phyloP scores from a whole-genome alignment of 2,113 vertebrate species.

The Noctilio leporinus region DNA sequence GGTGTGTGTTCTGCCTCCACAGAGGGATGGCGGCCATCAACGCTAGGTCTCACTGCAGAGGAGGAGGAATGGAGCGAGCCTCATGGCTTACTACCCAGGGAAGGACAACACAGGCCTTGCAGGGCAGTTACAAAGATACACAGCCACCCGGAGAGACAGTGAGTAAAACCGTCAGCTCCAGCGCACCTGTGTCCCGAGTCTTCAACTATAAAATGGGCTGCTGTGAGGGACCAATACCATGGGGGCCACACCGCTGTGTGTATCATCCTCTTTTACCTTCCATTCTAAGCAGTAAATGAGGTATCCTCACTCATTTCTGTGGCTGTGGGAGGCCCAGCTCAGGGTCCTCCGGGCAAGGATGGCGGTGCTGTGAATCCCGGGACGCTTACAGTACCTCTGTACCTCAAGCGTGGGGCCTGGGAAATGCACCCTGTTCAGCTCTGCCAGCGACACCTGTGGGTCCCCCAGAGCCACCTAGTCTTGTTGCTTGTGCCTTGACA shows the following conservation, averaged over 20 bases:
- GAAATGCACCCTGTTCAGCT: background rate
- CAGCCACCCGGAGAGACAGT: background rate
- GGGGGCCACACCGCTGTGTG: too few species aligned
- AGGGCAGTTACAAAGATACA: background rate
- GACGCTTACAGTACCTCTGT: background rate
- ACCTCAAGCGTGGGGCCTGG: too few species aligned
- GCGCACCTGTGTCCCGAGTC: background rate
- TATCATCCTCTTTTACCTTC: too few species aligned
- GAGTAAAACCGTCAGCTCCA: rapidly evolving
- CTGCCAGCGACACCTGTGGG: rapidly evolving
- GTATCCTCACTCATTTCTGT: background rate
- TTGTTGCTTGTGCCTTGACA: background rate
- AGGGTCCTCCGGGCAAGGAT: background rate
- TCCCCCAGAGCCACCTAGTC: background rate
- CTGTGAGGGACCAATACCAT: background rate
- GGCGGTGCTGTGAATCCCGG: background rate
- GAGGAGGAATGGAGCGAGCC: background rate
- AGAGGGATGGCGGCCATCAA: background rate
- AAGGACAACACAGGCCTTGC: background rate
- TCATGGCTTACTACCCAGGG: background rate
- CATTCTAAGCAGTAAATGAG: background rate
- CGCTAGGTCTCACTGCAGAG: background rate
- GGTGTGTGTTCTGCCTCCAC: background rate
- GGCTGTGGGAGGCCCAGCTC: background rate
- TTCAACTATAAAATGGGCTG: background rate